phyloP scores from a whole-genome alignment of 2,888 invertebrate species.

The Lissocephala sabroskyi region DNA sequence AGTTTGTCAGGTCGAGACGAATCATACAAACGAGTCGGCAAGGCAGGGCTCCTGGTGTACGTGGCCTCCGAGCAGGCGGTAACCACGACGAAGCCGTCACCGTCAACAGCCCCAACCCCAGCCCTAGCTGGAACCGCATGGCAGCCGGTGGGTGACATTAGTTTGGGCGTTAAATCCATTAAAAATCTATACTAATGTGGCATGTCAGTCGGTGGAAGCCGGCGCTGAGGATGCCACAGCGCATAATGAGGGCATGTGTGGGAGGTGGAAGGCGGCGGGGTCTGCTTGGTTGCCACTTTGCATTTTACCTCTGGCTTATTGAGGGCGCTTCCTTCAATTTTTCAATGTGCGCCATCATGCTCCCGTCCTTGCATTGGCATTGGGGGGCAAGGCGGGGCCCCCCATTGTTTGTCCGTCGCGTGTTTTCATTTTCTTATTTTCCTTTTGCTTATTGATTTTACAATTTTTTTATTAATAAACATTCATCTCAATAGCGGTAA shows the following conservation, averaged over 20 bases:
- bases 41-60: no score
- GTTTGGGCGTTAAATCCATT: conserved; percentile 56
- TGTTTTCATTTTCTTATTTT: no score
- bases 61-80: no score
- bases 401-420: conserved; percentile 19
- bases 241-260: conserved; percentile 51
- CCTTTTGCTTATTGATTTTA: conserved; percentile 56
- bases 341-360: not conserved
- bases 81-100: no score
- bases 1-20: conserved; percentile 69
- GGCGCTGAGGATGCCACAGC: conserved; percentile 45
- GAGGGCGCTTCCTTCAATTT: not conserved
- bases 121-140: no score
- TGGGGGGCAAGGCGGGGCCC: no score
- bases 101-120: no score
- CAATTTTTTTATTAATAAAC: conserved; percentile 63
- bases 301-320: not conserved
- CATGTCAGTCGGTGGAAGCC: conserved; percentile 48
- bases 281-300: not conserved
- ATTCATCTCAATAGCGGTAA: conserved; percentile 61
- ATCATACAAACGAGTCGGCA: no score
- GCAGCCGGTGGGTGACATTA: conserved; percentile 32
- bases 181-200: conserved; percentile 60
- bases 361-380: no score
- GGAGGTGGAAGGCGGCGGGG: conserved; percentile 13